Evolutionary conservation across 2,113 vertebrate species (phyloP), one percentile per base, ranked within the genome.

Genomic region (Nibea albiflora): DNA sequence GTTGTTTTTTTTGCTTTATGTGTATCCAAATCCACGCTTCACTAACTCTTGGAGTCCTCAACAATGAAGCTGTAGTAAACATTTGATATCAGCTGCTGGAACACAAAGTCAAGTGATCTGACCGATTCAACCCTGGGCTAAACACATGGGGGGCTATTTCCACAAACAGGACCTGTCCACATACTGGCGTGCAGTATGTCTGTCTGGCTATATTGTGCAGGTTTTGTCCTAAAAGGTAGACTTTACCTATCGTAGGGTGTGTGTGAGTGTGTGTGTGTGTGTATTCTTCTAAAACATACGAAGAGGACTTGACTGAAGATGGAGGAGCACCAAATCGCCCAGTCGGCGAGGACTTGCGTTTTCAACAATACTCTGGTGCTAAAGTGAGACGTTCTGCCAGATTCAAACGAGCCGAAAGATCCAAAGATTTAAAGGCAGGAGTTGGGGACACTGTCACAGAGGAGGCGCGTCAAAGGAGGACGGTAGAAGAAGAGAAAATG

Each of bases 161-260:
- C 52, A 49, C 16, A 35, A 63, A 58, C 44, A 26, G 26, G 24
- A 61, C 56, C 65, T 60, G 46, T 54, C 71, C 64, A 47, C 52
- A 28, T 47, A 35, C 76, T 71, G 44, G 22, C 17, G 9, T 35
- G 31, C 28, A 26, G 71, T 42, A 3, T 63, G 35, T 57, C 53
- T 31, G 31, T 39, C 61, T 76, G 70, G 87, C 62, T 54, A 16
- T 53, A 74, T 89, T 91, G 88, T 92, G 92, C 91, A 92, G 90
- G 90, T 86, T 94, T 83, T 84, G 91, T 87, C 87, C n/a, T 16
- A 20, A 68, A 79, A 66, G 63, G 80, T 78, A 75, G 66, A 62
- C 58, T 60, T 80, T 31, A 15, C 24, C 49, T 79, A 3, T 69
- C 14, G 35, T 74, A 54, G 15, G 28, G 17, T 60, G 28, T 52